Conservation (phyloP, 1,140 invertebrate species). For the Drosophila virilis region DNA sequence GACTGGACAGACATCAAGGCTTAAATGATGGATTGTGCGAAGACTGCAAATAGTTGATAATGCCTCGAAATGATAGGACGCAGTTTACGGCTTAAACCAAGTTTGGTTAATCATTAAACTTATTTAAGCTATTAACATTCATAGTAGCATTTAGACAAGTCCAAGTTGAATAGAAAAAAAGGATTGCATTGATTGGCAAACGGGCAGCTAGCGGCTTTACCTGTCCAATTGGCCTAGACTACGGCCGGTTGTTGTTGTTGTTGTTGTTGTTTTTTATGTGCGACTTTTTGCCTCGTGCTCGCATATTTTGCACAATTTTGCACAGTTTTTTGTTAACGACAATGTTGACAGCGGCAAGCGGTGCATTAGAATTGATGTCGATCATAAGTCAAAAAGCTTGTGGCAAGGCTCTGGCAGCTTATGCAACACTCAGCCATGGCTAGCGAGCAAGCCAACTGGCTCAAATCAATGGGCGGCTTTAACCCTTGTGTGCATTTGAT, state of each 20-base stretch:
- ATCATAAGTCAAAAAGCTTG: conserved; percentile 80
- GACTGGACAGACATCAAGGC: too few species aligned
- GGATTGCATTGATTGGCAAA: not conserved
- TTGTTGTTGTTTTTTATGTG: conserved; percentile 20
- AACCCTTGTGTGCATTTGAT: conserved; percentile 61
- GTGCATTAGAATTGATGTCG: conserved; percentile 79
- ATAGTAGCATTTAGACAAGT: not conserved
- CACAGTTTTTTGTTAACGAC: conserved; percentile 67
- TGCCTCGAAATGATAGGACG: too few species aligned
- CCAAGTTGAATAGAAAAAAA: not conserved
- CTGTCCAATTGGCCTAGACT: conserved; percentile 35
- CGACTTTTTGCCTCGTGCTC: conserved; percentile 29
- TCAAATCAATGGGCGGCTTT: conserved; percentile 60
- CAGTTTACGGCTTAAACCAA: too few species aligned
- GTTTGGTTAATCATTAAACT: too few species aligned
- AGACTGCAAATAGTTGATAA: too few species aligned
- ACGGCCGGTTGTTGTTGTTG: conserved; percentile 16
- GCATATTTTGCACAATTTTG: conserved; percentile 32
- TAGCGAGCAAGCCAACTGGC: conserved; percentile 1
- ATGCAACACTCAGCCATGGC: conserved; percentile 35
- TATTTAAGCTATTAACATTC: too few species aligned
- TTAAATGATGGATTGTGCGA: too few species aligned
- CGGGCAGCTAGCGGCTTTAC: conserved; percentile 22
- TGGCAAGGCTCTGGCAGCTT: conserved; percentile 68
- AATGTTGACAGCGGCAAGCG: conserved; percentile 79